phyloP scores from a whole-genome alignment of 2,888 invertebrate genomes.

The Caenorhabditis sp. region DNA sequence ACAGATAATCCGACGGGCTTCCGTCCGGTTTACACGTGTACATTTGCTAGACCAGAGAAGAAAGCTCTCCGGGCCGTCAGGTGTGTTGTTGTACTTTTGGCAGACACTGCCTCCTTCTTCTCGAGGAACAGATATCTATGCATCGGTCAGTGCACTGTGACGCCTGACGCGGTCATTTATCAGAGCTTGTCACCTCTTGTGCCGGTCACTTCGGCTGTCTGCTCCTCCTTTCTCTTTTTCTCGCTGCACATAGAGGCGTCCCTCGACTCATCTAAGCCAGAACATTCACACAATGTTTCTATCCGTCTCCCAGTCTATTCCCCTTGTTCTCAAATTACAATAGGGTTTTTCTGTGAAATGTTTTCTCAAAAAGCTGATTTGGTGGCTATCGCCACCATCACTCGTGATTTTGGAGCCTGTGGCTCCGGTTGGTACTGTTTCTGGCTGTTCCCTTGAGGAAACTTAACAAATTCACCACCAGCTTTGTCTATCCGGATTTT shows the following conservation, averaged over 20 bases:
- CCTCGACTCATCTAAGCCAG: slow-evolving; percentile 19
- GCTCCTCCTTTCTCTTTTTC: slow-evolving; percentile 44
- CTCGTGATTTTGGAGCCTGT: too few relatives aligned
- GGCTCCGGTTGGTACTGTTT: too few relatives aligned
- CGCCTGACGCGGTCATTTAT: slow-evolving; percentile 59
- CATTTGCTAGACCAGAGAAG: background rate
- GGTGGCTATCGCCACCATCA: too few relatives aligned
- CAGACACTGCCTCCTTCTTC: slow-evolving; percentile 5
- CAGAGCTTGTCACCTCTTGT: slow-evolving; percentile 54
- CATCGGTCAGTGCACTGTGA: slow-evolving; percentile 34
- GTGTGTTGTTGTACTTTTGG: slow-evolving; percentile 37
- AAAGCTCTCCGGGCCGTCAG: slow-evolving; percentile 10
- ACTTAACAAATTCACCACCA: background rate
- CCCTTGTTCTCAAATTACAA: too few relatives aligned
- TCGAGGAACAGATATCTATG: too few relatives aligned
- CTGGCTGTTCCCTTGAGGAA: too few relatives aligned
- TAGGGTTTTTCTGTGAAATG: too few relatives aligned
- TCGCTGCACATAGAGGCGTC: slow-evolving; percentile 1
- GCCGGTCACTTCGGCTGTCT: slow-evolving; percentile 47
- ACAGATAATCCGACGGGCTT: slow-evolving; percentile 20
- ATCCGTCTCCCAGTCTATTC: too few relatives aligned
- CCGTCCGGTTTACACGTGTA: slow-evolving; percentile 3
- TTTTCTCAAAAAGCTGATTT: too few relatives aligned
- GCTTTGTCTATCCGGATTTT: too few relatives aligned
- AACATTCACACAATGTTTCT: slow-evolving; percentile 1